These are phyloP conservation scores for Procambarus virginalis DNA, from an alignment of 1,140 invertebrate species.

Conservation along the genomic window DNA sequence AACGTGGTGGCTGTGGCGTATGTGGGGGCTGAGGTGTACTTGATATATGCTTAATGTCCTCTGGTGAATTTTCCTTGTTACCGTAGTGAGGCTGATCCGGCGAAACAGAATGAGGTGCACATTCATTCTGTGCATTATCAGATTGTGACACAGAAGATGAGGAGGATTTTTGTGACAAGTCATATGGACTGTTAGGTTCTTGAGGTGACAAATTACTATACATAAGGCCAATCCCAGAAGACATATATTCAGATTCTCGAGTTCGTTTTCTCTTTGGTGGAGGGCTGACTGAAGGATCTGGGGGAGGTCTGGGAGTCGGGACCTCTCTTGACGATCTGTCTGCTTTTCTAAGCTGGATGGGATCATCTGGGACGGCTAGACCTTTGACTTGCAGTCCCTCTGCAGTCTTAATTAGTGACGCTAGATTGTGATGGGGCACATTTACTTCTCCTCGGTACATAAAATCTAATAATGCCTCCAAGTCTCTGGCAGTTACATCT, in stretches of 20 bases:
- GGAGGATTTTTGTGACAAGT: constrained; percentile 68
- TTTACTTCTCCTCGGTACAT: constrained; percentile 74
- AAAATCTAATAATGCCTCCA: constrained; percentile 73
- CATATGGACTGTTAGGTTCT: constrained; percentile 69
- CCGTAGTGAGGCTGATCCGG: constrained; percentile 49
- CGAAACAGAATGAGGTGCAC: constrained; percentile 55
- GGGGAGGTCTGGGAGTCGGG: constrained; percentile 63
- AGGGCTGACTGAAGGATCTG: constrained; percentile 65
- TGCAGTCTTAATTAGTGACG: constrained; percentile 73
- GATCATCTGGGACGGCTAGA: constrained; percentile 69
- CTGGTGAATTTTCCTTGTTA: constrained; percentile 65
- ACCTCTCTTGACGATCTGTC: constrained; percentile 50
- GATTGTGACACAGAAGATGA: constrained; percentile 69
- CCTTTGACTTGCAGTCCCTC: constrained; percentile 73
- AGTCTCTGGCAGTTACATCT: constrained; percentile 72
- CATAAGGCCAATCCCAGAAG: constrained; percentile 55
- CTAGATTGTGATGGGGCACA: constrained; percentile 72
- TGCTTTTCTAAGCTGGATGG: constrained; percentile 60
- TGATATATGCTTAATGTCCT: constrained; percentile 49
- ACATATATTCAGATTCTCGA: constrained; percentile 55
- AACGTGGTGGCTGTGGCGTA: constrained; percentile 58
- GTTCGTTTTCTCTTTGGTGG: constrained; percentile 62
- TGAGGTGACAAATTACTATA: constrained; percentile 66
- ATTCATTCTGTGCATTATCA: constrained; percentile 62
- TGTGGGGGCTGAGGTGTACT: constrained; percentile 67